Evolutionary conservation across 2,113 vertebrate genomes (phyloP).

Genomic region (Fulmarus glacialis): DNA sequence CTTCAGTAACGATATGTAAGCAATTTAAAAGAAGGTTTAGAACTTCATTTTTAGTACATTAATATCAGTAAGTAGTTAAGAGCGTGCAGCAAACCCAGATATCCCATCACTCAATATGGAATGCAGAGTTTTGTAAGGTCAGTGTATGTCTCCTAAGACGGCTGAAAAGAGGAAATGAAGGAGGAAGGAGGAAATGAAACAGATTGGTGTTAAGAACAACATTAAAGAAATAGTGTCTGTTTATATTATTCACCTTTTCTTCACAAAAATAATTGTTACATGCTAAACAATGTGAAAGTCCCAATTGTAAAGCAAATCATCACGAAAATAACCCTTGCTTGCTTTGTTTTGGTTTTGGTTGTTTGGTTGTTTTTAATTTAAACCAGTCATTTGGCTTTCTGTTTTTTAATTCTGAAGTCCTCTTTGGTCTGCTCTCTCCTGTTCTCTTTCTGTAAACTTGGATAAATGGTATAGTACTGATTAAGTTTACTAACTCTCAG

Average conservation of each 20-base stretch:
- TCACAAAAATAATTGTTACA: not conserved
- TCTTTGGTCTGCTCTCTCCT: not conserved
- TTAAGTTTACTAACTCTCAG: not conserved
- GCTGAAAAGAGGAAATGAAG: not conserved
- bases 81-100: not conserved
- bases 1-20: not conserved
- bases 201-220: not conserved
- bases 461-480: not conserved
- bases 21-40: not conserved
- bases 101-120: not conserved
- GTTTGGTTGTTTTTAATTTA: not conserved
- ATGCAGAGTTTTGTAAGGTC: not conserved
- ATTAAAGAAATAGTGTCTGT: not conserved
- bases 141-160: not conserved
- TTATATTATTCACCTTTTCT: not conserved
- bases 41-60: not conserved
- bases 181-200: not conserved
- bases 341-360: not conserved
- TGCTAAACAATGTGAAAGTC: not conserved
- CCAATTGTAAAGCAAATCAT: not conserved
- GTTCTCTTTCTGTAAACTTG: not conserved
- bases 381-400: not conserved
- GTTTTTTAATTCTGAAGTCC: not conserved
- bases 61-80: not conserved
- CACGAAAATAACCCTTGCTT: not conserved